Percentiles rank a stretch among this genome's conserved stretches.
Evolutionary conservation across 2,113 vertebrate genomes (phyloP).

Genomic region (Garra rufa): DNA sequence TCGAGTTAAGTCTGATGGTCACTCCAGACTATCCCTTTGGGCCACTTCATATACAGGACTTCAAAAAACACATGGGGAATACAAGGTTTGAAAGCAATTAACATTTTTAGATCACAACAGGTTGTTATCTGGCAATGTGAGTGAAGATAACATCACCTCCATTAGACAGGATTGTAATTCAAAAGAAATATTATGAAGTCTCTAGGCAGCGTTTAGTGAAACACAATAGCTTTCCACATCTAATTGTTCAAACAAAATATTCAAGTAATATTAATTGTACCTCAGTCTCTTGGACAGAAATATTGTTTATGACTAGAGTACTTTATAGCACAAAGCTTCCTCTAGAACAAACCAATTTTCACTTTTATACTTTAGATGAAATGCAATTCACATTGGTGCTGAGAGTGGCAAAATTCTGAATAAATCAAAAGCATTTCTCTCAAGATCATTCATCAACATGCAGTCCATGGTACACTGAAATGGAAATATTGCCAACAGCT

Average conservation of each 20-base stretch:
- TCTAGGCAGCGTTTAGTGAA: not conserved
- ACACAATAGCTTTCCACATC: not conserved
- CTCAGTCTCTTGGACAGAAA: not conserved
- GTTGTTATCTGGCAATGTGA: not conserved
- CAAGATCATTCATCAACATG: not conserved
- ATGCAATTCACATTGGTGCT: not conserved
- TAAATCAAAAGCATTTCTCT: not conserved
- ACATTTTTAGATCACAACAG: not conserved
- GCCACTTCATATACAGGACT: conserved; percentile 65
- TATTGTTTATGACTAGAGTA: not conserved
- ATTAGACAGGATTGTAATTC: not conserved
- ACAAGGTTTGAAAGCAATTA: conserved; percentile 65
- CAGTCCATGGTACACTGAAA: not conserved
- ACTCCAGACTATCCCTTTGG: conserved; percentile 54
- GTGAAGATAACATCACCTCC: not conserved
- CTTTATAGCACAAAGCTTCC: not conserved
- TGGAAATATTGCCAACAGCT: not conserved
- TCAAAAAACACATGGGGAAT: conserved; percentile 66
- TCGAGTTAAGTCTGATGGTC: conserved; percentile 70
- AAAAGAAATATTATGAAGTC: not conserved
- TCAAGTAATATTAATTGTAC: not conserved
- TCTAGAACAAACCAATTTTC: not conserved
- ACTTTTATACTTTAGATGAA: not conserved
- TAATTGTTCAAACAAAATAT: not conserved
- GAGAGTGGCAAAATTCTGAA: not conserved